phyloP scores from a whole-genome alignment of 23 tunicate species.

The Diplosoma virens region DNA sequence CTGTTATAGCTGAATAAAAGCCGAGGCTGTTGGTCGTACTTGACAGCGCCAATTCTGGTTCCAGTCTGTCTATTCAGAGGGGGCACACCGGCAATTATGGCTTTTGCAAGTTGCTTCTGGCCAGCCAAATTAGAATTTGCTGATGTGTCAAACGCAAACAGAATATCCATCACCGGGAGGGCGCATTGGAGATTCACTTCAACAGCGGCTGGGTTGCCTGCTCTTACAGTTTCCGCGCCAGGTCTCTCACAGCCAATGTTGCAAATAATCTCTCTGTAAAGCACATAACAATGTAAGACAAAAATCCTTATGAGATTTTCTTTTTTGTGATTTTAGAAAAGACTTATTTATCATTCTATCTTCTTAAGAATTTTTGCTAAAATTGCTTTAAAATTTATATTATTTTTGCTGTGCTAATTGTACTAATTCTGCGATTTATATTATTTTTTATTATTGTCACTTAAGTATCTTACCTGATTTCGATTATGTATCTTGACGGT shows the following conservation, averaged over 20 bases:
- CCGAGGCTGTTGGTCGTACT: not conserved
- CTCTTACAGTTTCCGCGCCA: not conserved
- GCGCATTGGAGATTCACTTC: not conserved
- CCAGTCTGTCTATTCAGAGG: not conserved
- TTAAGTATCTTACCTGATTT: conserved; percentile 13
- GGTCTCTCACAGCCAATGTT: not conserved
- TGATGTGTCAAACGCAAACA: conserved; percentile 7
- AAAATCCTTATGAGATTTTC: no score
- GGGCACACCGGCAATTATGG: not conserved
- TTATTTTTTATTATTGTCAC: no score
- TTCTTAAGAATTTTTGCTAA: no score
- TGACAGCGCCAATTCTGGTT: conserved; percentile 23
- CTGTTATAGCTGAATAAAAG: not conserved
- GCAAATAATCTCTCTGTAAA: conserved; percentile 9
- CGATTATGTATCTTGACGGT: not conserved
- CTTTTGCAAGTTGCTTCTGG: not conserved
- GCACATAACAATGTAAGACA: no score
- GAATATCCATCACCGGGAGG: not conserved
- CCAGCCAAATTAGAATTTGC: not conserved
- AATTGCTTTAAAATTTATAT: no score
- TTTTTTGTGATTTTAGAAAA: no score
- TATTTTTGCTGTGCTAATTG: no score
- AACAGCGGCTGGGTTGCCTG: not conserved
- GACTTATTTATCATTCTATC: no score
- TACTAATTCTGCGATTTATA: no score